Evolutionary conservation across 2,888 invertebrate species (phyloP).

Genomic region (Leptinotarsa haldemani): DNA sequence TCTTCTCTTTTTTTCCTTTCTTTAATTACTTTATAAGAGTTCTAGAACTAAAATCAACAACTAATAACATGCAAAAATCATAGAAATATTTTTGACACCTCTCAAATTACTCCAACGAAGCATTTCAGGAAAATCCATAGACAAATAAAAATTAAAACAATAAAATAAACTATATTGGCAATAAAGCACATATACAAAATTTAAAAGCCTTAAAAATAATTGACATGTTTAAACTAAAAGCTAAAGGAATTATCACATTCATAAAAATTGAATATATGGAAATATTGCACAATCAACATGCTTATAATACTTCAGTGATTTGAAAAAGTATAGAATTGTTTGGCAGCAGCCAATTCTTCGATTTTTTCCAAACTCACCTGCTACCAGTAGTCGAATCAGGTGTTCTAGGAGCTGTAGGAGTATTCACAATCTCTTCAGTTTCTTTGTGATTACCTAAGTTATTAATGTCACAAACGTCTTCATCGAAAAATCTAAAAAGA

Average conservation of each 20-base stretch:
- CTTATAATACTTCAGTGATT: constrained; percentile 28
- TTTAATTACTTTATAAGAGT: no score
- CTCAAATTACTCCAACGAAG: not conserved
- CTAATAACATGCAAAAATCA: no score
- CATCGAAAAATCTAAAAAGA: constrained; percentile 65
- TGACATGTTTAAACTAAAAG: constrained; percentile 6
- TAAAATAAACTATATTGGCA: constrained; percentile 12
- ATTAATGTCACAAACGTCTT: constrained; percentile 63
- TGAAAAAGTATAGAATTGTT: constrained; percentile 34
- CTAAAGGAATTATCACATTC: constrained; percentile 17
- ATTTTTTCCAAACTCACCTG: constrained; percentile 60
- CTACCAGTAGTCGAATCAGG: constrained; percentile 68
- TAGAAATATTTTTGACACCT: not conserved
- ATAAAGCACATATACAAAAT: constrained; percentile 18
- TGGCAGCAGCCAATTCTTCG: constrained; percentile 24
- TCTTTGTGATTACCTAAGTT: constrained; percentile 62
- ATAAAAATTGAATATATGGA: constrained; percentile 5
- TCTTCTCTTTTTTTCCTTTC: no score
- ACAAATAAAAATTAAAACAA: constrained; percentile 5
- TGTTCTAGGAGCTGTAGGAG: constrained; percentile 76
- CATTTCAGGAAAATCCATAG: not conserved
- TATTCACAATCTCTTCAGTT: constrained; percentile 68
- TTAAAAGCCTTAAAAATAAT: constrained; percentile 12
- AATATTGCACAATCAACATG: constrained; percentile 16
- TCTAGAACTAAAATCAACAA: no score